These are phyloP conservation scores for Clarias platycephalus DNA, from an alignment of 2,797 vertebrate species.

Conservation along the genomic window DNA sequence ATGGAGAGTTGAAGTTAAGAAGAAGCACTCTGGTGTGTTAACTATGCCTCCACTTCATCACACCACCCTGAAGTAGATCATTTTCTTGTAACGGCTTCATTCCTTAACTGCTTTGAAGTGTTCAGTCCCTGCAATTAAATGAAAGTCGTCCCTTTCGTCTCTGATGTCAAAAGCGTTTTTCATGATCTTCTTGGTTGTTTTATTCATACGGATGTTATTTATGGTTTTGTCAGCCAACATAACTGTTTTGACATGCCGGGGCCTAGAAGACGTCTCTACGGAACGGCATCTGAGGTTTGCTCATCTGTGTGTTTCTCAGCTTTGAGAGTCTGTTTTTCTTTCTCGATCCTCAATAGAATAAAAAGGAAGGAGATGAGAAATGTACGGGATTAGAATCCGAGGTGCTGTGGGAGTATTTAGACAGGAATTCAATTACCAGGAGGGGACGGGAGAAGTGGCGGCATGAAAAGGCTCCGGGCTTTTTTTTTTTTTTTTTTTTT, in stretches of 20 bases:
- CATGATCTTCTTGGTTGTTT: constrained; percentile 26
- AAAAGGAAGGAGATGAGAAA: constrained; percentile 36
- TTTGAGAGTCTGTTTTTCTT: constrained; percentile 40
- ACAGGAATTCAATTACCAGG: constrained; percentile 50
- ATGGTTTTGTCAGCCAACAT: constrained; percentile 26
- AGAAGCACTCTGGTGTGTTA: no score
- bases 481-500: constrained; percentile 6
- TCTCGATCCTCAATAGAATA: constrained; percentile 20
- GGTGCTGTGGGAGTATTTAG: constrained; percentile 50
- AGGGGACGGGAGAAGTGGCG: constrained; percentile 26
- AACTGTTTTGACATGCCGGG: constrained; percentile 31
- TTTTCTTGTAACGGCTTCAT: background rate
- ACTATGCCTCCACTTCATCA: background rate
- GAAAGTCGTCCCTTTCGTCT: background rate
- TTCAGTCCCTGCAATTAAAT: background rate
- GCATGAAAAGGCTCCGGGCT: constrained; percentile 36
- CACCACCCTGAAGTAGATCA: background rate
- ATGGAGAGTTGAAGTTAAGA: no score
- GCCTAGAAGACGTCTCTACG: constrained; percentile 11
- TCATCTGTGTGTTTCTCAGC: constrained; percentile 17
- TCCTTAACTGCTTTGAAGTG: background rate
- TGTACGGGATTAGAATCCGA: constrained; percentile 48
- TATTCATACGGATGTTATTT: constrained; percentile 25
- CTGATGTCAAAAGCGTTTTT: constrained; percentile 14
- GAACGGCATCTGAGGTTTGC: constrained; percentile 18